Evolutionary conservation across 2,797 vertebrate genomes (phyloP).

Genomic region (Oreochromis grahami): DNA sequence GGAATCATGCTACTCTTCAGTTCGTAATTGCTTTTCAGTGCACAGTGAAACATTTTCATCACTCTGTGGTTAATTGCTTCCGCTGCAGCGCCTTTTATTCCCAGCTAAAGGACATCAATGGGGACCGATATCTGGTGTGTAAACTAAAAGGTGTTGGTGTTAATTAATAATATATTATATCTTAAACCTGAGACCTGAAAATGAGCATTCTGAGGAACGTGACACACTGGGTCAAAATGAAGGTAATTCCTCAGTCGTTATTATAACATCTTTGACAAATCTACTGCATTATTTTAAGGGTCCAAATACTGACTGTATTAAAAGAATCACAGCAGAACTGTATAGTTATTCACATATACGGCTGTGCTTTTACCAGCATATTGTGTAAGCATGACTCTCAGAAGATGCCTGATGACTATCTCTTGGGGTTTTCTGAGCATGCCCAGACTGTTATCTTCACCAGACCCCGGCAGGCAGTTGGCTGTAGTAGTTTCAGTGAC

Average conservation of each 20-base stretch:
- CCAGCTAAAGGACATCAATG: not conserved
- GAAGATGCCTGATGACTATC: not conserved
- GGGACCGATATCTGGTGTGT: not conserved
- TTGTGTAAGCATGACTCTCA: not conserved
- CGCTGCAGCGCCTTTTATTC: not conserved
- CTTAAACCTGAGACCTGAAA: not conserved
- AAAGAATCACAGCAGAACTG: not conserved
- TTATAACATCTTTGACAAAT: not conserved
- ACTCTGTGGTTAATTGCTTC: slow-evolving; percentile 6
- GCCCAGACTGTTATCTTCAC: not conserved
- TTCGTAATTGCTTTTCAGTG: slow-evolving; percentile 24
- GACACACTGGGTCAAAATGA: not conserved
- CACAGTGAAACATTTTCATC: not conserved
- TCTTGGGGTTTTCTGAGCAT: not conserved
- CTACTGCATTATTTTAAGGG: not conserved
- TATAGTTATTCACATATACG: not conserved
- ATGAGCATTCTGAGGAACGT: not conserved
- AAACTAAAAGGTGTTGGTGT: not conserved
- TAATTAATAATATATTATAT: not conserved
- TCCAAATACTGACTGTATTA: not conserved
- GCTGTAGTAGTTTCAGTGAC: not conserved
- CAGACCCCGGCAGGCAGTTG: not conserved
- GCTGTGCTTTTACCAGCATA: not conserved
- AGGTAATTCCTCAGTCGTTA: not conserved
- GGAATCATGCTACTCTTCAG: not conserved